A percentile compares a stretch with the other conserved stretches of the same genome.
Conservation (phyloP, 2,797 vertebrate species). For the Scyliorhinus canicula region DNA sequence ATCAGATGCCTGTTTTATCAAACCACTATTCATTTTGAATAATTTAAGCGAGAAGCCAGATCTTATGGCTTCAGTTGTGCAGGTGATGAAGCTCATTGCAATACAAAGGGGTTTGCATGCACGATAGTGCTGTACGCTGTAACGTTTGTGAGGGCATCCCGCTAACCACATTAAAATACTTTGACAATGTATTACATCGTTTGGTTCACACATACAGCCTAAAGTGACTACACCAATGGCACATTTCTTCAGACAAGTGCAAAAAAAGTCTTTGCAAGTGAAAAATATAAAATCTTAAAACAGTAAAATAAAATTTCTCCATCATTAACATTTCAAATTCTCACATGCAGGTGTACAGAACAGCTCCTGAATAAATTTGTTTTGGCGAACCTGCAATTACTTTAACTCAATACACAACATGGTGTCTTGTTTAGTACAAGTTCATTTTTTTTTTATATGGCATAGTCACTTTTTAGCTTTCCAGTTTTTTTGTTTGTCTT, state of each 20-base stretch:
- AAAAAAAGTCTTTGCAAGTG: conserved; percentile 74
- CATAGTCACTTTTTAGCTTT: background rate
- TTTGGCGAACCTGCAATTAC: conserved; percentile 39
- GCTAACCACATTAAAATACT: background rate
- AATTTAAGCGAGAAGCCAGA: background rate
- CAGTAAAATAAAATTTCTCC: conserved; percentile 58
- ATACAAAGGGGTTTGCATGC: background rate
- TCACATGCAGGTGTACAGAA: conserved; percentile 42
- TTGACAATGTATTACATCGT: background rate
- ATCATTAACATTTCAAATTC: conserved; percentile 42
- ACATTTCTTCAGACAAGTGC: conserved; percentile 55
- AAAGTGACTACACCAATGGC: conserved; percentile 47
- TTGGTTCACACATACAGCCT: background rate
- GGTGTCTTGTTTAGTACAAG: background rate
- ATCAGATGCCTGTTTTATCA: background rate
- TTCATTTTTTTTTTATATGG: conserved; percentile 2
- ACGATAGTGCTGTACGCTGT: background rate
- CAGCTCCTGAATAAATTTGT: conserved; percentile 50
- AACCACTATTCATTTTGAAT: background rate
- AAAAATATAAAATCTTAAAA: conserved; percentile 81
- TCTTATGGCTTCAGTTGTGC: background rate
- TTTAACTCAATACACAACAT: background rate
- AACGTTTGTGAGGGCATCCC: background rate
- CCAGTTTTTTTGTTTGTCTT: background rate
- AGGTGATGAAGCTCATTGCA: background rate